phyloP scores from a whole-genome alignment of 1,140 invertebrate species.

The Steinernema khuongi region DNA sequence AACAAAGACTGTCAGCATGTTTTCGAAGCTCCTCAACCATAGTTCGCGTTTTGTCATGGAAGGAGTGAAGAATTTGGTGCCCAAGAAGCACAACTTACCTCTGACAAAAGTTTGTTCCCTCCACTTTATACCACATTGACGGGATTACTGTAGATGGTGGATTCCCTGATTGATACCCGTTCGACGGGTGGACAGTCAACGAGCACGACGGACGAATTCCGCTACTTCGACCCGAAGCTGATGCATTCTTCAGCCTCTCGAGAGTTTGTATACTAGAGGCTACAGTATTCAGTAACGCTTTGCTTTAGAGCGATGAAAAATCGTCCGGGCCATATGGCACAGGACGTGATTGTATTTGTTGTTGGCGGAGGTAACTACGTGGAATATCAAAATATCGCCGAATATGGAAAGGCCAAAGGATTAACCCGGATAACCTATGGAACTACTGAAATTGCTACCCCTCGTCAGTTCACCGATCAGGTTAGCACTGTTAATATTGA shows the following conservation, averaged over 20 bases:
- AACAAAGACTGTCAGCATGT: conserved; percentile 94
- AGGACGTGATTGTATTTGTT: conserved; percentile 74
- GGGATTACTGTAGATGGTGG: conserved; percentile 69
- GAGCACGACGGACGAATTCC: conserved; percentile 74
- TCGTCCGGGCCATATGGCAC: conserved; percentile 44
- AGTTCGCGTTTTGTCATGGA: conserved; percentile 98
- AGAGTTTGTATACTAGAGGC: conserved; percentile 44
- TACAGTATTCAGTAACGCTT: background rate
- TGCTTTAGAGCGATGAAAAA: conserved; percentile 19
- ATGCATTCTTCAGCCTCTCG: conserved; percentile 68
- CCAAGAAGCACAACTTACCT: conserved; percentile 90
- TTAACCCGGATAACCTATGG: conserved; percentile 86
- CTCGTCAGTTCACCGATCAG: conserved; percentile 85
- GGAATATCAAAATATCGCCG: conserved; percentile 95
- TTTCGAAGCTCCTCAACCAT: conserved; percentile 91
- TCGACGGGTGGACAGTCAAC: conserved; percentile 62
- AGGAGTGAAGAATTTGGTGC: conserved; percentile 96
- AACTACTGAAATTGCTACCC: conserved; percentile 82
- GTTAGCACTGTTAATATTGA: conserved; percentile 61
- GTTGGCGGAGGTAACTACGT: conserved; percentile 98
- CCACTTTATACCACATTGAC: conserved; percentile 15
- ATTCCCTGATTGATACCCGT: conserved; percentile 74
- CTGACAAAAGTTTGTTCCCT: conserved; percentile 67
- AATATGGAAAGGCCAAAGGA: conserved; percentile 75
- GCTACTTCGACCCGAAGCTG: conserved; percentile 86